Percentiles rank a stretch among this genome's conserved stretches.
These are phyloP conservation scores for Chloroclystis v-ata DNA, from an alignment of 2,888 invertebrate genomes.

Conservation along the genomic window DNA sequence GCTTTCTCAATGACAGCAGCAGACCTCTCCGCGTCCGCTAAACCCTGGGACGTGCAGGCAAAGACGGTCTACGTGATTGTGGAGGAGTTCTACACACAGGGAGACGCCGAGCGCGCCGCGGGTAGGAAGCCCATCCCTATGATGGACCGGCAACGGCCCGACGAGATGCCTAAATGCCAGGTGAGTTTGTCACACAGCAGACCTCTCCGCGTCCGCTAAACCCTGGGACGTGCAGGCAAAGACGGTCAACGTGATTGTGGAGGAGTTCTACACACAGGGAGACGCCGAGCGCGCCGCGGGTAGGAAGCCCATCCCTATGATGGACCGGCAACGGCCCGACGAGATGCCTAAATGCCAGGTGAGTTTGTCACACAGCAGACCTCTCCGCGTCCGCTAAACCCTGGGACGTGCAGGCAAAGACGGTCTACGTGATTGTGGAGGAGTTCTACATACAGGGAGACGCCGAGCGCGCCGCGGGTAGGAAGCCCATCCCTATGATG, in stretches of 20 bases:
- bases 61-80: constrained; percentile 89
- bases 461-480: constrained; percentile 82
- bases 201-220: constrained; percentile 89
- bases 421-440: constrained; percentile 88
- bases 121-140: constrained; percentile 87
- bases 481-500: constrained; percentile 89
- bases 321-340: constrained; percentile 85
- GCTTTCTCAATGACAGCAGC: constrained; percentile 91
- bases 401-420: constrained; percentile 88
- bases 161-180: constrained; percentile 87
- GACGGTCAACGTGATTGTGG: constrained; percentile 88
- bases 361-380: constrained; percentile 88
- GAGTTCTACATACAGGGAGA: constrained; percentile 90
- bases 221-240: constrained; percentile 90
- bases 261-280: constrained; percentile 89
- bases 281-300: constrained; percentile 84
- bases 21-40: constrained; percentile 89
- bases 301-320: constrained; percentile 86
- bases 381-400: constrained; percentile 90
- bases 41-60: constrained; percentile 89
- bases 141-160: constrained; percentile 86
- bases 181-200: constrained; percentile 86
- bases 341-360: constrained; percentile 86
- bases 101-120: constrained; percentile 83
- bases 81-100: constrained; percentile 89